These are phyloP conservation scores for Triops longicaudatus DNA, from an alignment of 1,140 invertebrate genomes.

Conservation along the genomic window DNA sequence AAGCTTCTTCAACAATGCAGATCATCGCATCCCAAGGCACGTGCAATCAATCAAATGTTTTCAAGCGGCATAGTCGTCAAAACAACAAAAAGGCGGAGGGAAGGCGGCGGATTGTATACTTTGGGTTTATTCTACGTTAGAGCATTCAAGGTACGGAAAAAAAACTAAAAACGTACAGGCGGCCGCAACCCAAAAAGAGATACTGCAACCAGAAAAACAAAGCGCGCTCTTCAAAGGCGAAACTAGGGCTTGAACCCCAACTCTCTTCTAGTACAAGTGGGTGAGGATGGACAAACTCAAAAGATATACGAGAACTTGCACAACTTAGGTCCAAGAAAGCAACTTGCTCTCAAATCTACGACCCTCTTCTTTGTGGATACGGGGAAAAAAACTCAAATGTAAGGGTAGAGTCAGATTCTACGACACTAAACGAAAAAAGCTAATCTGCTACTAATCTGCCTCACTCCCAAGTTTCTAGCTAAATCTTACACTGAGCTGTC, in stretches of 20 bases:
- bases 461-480: no score
- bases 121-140: background rate
- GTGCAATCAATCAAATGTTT: background rate
- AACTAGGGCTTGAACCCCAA: background rate
- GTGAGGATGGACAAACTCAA: background rate
- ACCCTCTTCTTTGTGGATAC: background rate
- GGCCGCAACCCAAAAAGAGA: constrained; percentile 27
- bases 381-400: no score
- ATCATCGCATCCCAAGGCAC: constrained; percentile 10
- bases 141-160: constrained; percentile 9
- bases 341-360: background rate
- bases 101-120: background rate
- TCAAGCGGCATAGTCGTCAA: constrained; percentile 4
- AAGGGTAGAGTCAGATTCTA: no score
- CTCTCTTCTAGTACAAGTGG: background rate
- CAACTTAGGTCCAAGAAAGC: background rate
- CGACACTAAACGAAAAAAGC: no score
- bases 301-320: background rate
- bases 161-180: background rate
- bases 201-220: background rate
- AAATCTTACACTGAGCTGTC: no score
- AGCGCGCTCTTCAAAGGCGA: background rate
- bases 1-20: constrained; percentile 11
- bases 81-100: constrained; percentile 11
- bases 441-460: no score